Evolutionary conservation across 2,888 invertebrate genomes (phyloP).

Genomic region (Kuschelorhynchus macadamiae): DNA sequence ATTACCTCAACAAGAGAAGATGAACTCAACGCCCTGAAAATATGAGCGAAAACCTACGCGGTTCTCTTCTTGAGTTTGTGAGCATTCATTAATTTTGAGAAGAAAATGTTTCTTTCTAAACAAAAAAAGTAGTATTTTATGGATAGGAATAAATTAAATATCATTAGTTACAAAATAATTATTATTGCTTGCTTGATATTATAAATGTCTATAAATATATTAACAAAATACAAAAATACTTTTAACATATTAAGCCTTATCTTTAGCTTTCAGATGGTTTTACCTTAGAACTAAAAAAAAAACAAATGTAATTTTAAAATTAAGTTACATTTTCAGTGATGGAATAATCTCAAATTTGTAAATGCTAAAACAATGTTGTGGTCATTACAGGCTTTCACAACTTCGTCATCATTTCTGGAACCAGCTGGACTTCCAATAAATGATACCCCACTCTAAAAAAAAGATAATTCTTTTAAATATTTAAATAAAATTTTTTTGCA

Average conservation of each 20-base stretch:
- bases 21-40: background rate
- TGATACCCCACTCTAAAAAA: slow-evolving; percentile 88
- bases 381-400: slow-evolving; percentile 93
- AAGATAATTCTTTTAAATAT: slow-evolving; percentile 1
- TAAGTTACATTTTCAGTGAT: slow-evolving; percentile 84
- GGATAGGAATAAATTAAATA: too few relatives aligned
- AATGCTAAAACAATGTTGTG: slow-evolving; percentile 90
- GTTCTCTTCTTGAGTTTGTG: too few relatives aligned
- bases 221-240: background rate
- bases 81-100: too few relatives aligned
- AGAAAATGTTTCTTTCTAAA: too few relatives aligned
- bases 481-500: too few relatives aligned
- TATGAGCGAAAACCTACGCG: background rate
- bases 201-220: too few relatives aligned
- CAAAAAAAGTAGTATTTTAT: too few relatives aligned
- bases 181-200: too few relatives aligned
- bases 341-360: slow-evolving; percentile 93
- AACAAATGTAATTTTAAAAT: too few relatives aligned
- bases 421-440: slow-evolving; percentile 96
- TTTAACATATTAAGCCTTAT: background rate
- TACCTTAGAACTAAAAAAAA: background rate
- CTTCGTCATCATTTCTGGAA: slow-evolving; percentile 92
- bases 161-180: too few relatives aligned
- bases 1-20: background rate
- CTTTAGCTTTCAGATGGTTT: background rate